These are phyloP conservation scores for Carlito syrichta DNA, from an alignment of 2,113 vertebrate species.

Conservation along the genomic window DNA sequence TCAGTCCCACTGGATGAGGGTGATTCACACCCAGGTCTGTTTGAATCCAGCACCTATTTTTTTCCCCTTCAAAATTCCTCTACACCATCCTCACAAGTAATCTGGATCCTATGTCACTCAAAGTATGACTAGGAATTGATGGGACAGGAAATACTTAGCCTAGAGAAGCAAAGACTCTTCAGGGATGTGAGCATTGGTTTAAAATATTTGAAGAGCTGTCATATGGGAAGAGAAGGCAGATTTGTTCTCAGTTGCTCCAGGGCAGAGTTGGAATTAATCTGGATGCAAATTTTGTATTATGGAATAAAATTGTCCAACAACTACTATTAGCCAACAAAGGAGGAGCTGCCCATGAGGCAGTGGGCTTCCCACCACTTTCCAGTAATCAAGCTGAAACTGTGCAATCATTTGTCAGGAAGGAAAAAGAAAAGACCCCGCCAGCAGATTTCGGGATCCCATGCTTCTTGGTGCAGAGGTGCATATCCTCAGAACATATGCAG, in stretches of 20 bases:
- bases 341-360: background rate
- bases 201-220: conserved; percentile 61
- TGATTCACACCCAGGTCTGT: background rate
- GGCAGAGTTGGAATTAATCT: conserved; percentile 56
- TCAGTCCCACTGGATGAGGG: background rate
- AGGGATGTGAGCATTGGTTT: conserved; percentile 41
- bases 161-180: conserved; percentile 44
- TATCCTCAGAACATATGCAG: background rate
- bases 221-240: conserved; percentile 46
- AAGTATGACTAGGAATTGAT: conserved; percentile 32
- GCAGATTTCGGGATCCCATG: background rate
- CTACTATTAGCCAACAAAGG: background rate
- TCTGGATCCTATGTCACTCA: conserved; percentile 40
- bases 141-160: conserved; percentile 50
- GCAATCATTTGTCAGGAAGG: background rate
- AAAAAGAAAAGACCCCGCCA: background rate
- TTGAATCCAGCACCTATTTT: background rate
- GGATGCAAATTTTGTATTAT: conserved; percentile 58
- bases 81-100: background rate
- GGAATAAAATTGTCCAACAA: conserved; percentile 36
- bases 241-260: conserved; percentile 59
- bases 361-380: background rate
- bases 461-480: background rate
- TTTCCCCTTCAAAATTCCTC: background rate
- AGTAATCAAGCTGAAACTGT: background rate